Conservation (phyloP, 2,113 vertebrate genomes). For the Microtus ochrogaster region DNA sequence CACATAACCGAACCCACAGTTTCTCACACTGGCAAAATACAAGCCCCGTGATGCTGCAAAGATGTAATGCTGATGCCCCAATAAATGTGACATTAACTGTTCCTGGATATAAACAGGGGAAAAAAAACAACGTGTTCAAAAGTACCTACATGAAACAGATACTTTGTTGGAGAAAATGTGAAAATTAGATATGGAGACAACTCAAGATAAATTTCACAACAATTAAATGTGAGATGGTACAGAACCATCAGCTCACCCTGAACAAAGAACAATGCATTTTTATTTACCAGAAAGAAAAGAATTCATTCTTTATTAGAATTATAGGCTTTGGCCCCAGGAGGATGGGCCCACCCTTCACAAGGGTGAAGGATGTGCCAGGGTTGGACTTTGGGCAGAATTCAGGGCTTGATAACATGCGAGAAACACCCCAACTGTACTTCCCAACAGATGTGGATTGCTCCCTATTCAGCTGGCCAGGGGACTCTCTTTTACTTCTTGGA, state of each 20-base stretch:
- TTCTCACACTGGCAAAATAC: constrained; percentile 61
- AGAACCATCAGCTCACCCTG: constrained; percentile 46
- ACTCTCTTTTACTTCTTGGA: constrained; percentile 39
- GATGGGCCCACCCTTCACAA: background rate
- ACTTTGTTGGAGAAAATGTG: constrained; percentile 63
- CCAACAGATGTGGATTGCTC: constrained; percentile 58
- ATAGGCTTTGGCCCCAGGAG: background rate
- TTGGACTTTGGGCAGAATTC: background rate
- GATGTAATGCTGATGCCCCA: constrained; percentile 26
- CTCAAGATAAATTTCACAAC: constrained; percentile 72
- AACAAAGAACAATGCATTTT: constrained; percentile 61
- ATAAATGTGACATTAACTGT: constrained; percentile 43
- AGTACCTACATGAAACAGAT: constrained; percentile 46
- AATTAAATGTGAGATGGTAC: constrained; percentile 78
- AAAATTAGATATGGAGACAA: constrained; percentile 75
- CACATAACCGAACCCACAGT: constrained; percentile 57
- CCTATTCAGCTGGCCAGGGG: background rate
- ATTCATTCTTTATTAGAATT: background rate
- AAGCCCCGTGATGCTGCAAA: constrained; percentile 63
- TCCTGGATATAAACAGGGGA: background rate
- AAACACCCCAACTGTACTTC: constrained; percentile 34
- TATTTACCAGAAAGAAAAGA: constrained; percentile 63
- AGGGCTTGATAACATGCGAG: background rate
- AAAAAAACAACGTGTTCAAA: constrained; percentile 10
- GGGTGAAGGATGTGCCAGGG: background rate